These are phyloP conservation scores for Eupeodes latifasciatus DNA, from an alignment of 2,888 invertebrate genomes.

Conservation along the genomic window DNA sequence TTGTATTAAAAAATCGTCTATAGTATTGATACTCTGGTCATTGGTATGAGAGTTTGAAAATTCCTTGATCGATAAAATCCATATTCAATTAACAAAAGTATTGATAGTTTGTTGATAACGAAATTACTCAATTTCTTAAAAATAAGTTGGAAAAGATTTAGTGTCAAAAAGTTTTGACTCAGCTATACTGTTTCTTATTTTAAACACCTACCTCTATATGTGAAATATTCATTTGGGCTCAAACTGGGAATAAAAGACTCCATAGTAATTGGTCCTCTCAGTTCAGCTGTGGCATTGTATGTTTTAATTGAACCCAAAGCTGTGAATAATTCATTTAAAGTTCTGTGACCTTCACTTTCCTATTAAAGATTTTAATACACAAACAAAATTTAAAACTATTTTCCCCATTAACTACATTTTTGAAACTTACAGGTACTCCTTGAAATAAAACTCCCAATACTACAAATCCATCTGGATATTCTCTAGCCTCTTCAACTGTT, in stretches of 20 bases:
- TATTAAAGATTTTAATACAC: background rate
- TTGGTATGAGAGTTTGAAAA: too few relatives aligned
- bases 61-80: too few relatives aligned
- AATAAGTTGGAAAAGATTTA: too few relatives aligned
- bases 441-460: slow-evolving; percentile 88
- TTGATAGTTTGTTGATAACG: too few relatives aligned
- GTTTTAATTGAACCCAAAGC: slow-evolving; percentile 77
- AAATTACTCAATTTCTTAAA: too few relatives aligned
- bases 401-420: background rate
- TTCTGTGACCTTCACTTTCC: slow-evolving; percentile 77
- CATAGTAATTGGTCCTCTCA: slow-evolving; percentile 78
- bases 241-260: slow-evolving; percentile 80
- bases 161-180: too few relatives aligned
- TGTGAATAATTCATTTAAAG: slow-evolving; percentile 78
- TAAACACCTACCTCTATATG: slow-evolving; percentile 79
- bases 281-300: slow-evolving; percentile 79
- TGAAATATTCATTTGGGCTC: slow-evolving; percentile 79
- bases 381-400: background rate
- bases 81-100: too few relatives aligned
- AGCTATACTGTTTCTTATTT: too few relatives aligned
- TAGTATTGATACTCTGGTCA: too few relatives aligned
- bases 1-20: slow-evolving; percentile 43
- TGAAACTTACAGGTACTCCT: slow-evolving; percentile 80
- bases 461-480: slow-evolving; percentile 86
- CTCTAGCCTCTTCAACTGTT: slow-evolving; percentile 84